Evolutionary conservation across 2,113 vertebrate genomes (phyloP).

Genomic region (Irena cyanogastra): DNA sequence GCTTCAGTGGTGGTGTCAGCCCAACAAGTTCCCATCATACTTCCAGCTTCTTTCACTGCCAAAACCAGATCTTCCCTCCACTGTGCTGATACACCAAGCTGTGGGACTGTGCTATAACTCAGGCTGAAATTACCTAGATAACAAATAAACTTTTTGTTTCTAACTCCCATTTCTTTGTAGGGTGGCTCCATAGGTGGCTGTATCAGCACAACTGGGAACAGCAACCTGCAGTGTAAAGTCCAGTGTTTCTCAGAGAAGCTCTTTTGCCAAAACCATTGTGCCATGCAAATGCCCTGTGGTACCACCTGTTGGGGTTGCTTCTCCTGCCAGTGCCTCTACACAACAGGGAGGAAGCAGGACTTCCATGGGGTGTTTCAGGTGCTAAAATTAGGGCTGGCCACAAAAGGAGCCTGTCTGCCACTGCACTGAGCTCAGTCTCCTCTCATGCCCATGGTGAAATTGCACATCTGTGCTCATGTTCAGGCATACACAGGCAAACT

Average conservation of each 20-base stretch:
- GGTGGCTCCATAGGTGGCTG: neutral
- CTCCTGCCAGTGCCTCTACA: neutral
- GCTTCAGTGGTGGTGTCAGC: neutral
- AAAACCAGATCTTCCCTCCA: neutral
- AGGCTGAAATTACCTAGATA: neutral
- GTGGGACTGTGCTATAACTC: neutral
- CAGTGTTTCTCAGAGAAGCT: neutral
- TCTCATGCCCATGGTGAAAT: neutral
- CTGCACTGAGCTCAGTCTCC: neutral
- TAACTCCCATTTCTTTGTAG: neutral
- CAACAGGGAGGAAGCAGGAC: neutral
- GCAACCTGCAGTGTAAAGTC: neutral
- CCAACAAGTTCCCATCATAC: neutral
- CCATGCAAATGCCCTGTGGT: neutral
- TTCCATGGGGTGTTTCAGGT: neutral
- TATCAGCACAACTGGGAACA: neutral
- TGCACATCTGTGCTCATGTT: neutral
- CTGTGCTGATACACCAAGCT: neutral
- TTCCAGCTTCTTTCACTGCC: neutral
- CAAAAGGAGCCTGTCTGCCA: neutral
- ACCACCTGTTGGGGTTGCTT: neutral
- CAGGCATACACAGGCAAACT: rapidly evolving
- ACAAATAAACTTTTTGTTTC: neutral
- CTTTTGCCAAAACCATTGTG: neutral
- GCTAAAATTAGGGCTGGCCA: neutral